Evolutionary conservation across 92 coral and sea anemone species (phyloP).

Genomic region (Hydrozoanthus gracilis): DNA sequence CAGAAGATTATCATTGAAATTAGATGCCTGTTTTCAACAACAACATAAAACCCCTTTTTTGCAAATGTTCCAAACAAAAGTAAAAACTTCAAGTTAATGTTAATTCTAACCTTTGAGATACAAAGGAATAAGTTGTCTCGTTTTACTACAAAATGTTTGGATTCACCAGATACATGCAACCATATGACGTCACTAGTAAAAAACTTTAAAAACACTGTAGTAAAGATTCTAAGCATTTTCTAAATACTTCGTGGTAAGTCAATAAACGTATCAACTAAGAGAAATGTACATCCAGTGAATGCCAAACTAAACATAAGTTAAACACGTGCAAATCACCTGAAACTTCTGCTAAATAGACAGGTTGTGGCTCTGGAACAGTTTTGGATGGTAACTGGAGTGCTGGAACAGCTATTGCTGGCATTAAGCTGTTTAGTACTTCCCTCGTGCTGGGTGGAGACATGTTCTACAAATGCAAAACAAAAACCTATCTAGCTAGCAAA

Average conservation of each 20-base stretch:
- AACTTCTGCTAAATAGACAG: conserved; percentile 36
- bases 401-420: conserved; percentile 67
- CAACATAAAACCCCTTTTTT: neutral
- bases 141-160: too few relatives aligned
- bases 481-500: neutral
- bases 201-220: too few relatives aligned
- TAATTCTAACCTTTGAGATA: too few relatives aligned
- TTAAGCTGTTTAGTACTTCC: conserved; percentile 73
- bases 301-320: neutral
- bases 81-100: too few relatives aligned
- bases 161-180: too few relatives aligned
- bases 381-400: conserved; percentile 22
- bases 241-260: too few relatives aligned
- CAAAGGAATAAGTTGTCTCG: too few relatives aligned
- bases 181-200: too few relatives aligned
- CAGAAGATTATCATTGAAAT: neutral
- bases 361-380: conserved; percentile 33
- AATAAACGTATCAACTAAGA: too few relatives aligned
- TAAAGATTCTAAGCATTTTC: too few relatives aligned
- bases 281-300: neutral
- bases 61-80: neutral
- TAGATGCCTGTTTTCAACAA: neutral
- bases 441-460: conserved; percentile 66
- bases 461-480: conserved; percentile 16
- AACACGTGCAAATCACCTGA: conserved; percentile 11